Conservation (phyloP, 1,140 invertebrate species). For the Drosophila kohkoa region DNA sequence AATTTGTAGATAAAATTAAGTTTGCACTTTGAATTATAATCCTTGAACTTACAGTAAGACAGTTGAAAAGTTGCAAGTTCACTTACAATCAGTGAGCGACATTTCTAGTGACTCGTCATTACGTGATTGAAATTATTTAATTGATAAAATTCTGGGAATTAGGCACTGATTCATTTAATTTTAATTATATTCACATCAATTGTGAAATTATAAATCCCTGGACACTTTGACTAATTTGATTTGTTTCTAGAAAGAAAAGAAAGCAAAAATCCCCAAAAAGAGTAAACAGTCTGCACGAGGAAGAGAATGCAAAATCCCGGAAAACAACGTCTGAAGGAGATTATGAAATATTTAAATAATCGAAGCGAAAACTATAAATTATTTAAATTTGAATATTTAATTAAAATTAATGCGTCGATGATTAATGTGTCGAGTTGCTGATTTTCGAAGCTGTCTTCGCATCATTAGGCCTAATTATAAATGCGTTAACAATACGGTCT, state of each 20-base stretch:
- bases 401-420: not conserved
- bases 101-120: not conserved
- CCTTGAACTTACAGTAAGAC: no score
- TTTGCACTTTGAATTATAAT: no score
- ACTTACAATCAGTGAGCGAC: no score
- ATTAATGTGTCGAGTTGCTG: not conserved
- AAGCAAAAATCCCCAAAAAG: not conserved
- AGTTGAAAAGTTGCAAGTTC: no score
- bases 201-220: not conserved
- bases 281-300: not conserved
- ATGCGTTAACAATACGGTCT: conserved; percentile 14
- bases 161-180: not conserved
- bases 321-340: not conserved
- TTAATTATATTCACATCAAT: conserved; percentile 10
- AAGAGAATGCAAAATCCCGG: not conserved
- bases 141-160: conserved; percentile 1
- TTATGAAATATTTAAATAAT: not conserved
- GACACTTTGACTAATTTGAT: conserved; percentile 4
- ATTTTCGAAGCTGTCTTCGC: not conserved
- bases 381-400: conserved; percentile 6
- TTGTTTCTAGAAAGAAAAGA: not conserved
- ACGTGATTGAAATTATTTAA: not conserved
- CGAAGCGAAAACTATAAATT: not conserved
- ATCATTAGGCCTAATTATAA: conserved; percentile 26
- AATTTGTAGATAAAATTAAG: no score